Evolutionary conservation across 2,797 vertebrate species (phyloP), one percentile per base, ranked within the genome.

Genomic region (Sebastiscus tertius): DNA sequence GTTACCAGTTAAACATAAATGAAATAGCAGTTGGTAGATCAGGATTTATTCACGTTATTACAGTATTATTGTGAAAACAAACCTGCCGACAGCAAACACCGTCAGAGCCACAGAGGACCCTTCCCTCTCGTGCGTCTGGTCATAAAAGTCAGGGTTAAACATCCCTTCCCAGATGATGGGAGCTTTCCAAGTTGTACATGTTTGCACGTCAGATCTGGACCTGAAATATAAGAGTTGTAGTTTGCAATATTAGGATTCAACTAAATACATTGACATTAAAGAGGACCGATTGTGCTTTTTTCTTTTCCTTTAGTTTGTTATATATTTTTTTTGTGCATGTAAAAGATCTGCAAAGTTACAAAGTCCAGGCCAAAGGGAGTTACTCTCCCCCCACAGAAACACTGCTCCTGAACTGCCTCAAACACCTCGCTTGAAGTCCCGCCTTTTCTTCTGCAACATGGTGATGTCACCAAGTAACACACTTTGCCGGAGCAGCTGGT

Each of bases 161-260:
- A 92, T 96, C 4, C 93, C 94, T 4, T 96, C 93, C 96, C 96
- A 96, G 70, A 96, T 91, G 68, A 96, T 90, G 3, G 96, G 95
- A 8, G 96, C 94, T 0, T 88, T 92, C 96, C 96, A 97, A 22
- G 75, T 31, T 1, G 96, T 96, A 81, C 95, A 96, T 1, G 96
- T 96, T 76, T 89, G 93, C 34, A 97, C 94, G 1, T 97, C 94
- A 18, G 4, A 8, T 69, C 94, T 92, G 72, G 90, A 88, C 88
- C 96, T 97, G 80, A 77, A 84, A 65, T 3, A 60, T 10, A 42
- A 54, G 20, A 63, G 18, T 62, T 62, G 11, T 22, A 62, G 27
- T 31, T 63, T 24, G 16, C 36, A 42, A 20, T 65, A 26, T 18
- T 26, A 20, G 10, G 9, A 65, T 65, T 16, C 20, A 65, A 65